Percentiles rank a stretch among this genome's conserved stretches.
phyloP scores from a whole-genome alignment of 2,113 vertebrate species.

The Cottus gobio region DNA sequence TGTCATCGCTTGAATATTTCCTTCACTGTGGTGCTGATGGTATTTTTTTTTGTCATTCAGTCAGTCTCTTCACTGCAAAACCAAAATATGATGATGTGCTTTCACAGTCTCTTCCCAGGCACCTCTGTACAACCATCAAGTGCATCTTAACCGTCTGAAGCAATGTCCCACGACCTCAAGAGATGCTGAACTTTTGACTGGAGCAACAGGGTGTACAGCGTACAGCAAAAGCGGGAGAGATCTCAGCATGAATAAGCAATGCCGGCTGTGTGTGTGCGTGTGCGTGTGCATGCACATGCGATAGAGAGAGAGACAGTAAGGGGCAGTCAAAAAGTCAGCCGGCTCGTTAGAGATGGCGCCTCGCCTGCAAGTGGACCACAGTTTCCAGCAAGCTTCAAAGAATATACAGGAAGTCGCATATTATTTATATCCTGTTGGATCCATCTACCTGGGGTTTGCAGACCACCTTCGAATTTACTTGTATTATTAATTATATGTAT shows the following conservation, averaged over 20 bases:
- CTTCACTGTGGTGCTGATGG: background rate
- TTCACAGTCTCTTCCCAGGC: background rate
- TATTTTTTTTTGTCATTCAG: background rate
- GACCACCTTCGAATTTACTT: background rate
- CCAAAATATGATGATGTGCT: background rate
- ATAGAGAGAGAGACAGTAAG: background rate
- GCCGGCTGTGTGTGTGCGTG: background rate
- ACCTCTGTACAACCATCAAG: background rate
- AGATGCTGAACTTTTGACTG: slow-evolving; percentile 15
- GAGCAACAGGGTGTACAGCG: background rate
- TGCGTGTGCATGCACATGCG: background rate
- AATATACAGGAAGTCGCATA: background rate
- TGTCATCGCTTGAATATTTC: background rate
- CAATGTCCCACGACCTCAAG: background rate
- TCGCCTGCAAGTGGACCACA: background rate
- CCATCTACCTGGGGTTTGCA: background rate
- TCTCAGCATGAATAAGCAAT: background rate
- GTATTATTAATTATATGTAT: no score
- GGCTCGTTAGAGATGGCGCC: background rate
- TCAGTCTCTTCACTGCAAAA: background rate
- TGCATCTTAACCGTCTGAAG: background rate
- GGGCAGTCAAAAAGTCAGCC: background rate
- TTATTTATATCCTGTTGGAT: background rate
- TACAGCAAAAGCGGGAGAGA: background rate
- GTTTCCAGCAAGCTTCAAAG: background rate